Evolutionary conservation across 1,140 invertebrate species (phyloP), one percentile per base, ranked within the genome.

Genomic region (Musca vetustissima): DNA sequence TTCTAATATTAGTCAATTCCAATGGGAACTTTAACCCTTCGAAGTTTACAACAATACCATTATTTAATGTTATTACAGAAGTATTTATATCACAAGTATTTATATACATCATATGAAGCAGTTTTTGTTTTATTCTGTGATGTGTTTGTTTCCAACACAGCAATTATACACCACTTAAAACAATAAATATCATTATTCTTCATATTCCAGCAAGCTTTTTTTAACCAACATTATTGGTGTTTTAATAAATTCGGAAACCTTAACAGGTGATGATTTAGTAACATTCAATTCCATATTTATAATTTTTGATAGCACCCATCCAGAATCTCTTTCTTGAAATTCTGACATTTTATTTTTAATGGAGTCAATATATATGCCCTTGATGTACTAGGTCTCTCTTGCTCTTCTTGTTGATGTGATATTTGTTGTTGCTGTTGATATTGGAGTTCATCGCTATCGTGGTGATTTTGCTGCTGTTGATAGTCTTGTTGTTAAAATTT

Each of bases 291-390:
- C 61, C 28, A 79, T 69, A 65, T 77, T 68, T 14, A 72, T 25
- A 21, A 80, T 79, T 70, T 61, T 43, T 19, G 4, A 48, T 69
- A 83, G 70, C 2, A 74, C 61, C 80, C 76, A 84, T 19, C 80
- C 81, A 66, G 69, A 72, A 66, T 80, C 77, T 55, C 70, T 64
- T 64, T 79, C 76, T 64, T 76, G 64, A 70, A 82, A 78, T 65
- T 80, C 75, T 64, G 74, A 71, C 22, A 76, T 66, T 66, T 75
- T 69, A 64, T 71, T 68, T n/a, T n/a, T n/a, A n/a, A n/a, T n/a
- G n/a, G n/a, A 21, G 28, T 28, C 8, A n/a, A n/a, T n/a, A n/a
- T 28, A 4, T 28, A 8, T 28, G 28, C 28, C 8, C 28, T 8
- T 28, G 8, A 28, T 28, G 28, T 28, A 28, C 8, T 28, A 4